Conservation (phyloP, 2,888 invertebrate genomes). For the Meganola albula region DNA sequence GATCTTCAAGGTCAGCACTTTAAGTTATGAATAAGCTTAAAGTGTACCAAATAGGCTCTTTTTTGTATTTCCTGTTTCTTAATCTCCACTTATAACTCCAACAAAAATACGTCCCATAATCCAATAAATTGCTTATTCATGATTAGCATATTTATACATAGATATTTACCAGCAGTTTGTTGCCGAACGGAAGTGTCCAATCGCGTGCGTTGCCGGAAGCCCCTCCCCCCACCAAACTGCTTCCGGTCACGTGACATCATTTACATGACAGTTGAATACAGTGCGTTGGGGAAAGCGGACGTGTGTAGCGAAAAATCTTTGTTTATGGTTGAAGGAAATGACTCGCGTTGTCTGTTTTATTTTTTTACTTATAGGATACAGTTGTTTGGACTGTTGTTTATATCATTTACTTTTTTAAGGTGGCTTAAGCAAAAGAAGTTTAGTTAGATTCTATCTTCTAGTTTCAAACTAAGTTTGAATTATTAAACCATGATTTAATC, state of each 20-base stretch:
- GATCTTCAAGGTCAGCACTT: no score
- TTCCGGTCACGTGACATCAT: conserved; percentile 77
- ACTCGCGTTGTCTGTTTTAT: conserved; percentile 34
- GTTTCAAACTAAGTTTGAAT: no score
- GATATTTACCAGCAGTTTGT: conserved; percentile 66
- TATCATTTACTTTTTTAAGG: no score
- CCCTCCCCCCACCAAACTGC: conserved; percentile 65
- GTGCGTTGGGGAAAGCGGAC: conserved; percentile 49
- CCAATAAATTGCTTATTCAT: conserved; percentile 72
- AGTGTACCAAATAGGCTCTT: no score
- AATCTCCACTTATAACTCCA: conserved; percentile 28
- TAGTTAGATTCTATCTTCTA: no score
- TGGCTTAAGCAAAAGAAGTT: no score
- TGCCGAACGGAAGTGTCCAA: conserved; percentile 73
- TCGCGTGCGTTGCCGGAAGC: conserved; percentile 71
- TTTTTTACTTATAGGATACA: conserved; percentile 21
- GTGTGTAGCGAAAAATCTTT: conserved; percentile 43
- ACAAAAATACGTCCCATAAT: conserved; percentile 54
- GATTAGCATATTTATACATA: conserved; percentile 76
- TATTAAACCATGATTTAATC: no score
- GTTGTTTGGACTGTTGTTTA: no score
- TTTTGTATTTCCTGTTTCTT: conserved; percentile 7
- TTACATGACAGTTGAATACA: conserved; percentile 67
- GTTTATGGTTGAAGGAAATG: conserved; percentile 55
- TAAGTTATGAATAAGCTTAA: no score